Base-by-base conservation (phyloP, 2,797 vertebrate genomes). In the Cynodonichthys magdalenae region DNA sequence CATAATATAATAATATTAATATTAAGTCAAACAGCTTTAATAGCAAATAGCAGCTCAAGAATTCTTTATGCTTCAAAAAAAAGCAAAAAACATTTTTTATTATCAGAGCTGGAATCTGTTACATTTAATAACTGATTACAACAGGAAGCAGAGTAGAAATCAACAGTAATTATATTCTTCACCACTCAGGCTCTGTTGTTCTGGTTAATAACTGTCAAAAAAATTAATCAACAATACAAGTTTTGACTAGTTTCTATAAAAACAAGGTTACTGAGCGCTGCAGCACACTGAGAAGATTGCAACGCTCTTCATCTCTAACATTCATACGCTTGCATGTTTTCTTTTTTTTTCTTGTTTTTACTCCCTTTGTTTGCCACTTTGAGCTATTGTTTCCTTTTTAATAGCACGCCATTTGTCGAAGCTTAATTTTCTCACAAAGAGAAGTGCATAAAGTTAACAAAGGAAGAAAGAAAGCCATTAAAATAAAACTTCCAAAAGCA, bases 351-450 rank as follows among this genome's bases (percentile, higher is more conserved):
- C 11, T 11, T 3, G 3, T 31, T 31, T 66, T 0, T 48, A 20
- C 15, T 15, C 45, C 53, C 53, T 75, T 89, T 89, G 76, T 84
- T 91, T 86, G 66, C 71, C 74, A 84, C 73, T 85, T 84, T 82
- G 69, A 80, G 78, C 74, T 72, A 88, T 91, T 92, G 84, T 91
- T 87, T 71, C 69, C 69, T 56, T 79, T 90, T 89, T 76, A 77
- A 68, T 85, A 74, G 74, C 63, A 72, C 79, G 77, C 71, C 66
- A 82, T 90, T 90, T 75, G 71, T 77, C 87, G 87, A 66, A 69
- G 63, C 74, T 78, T 75, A 63, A 74, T 82, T 90, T 80, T 79
- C 72, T 71, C 78, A 75, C 62, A 75, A 71, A 66, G 46, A 60
- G 56, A 64, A 62, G 62, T 77, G 80, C 46, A 20, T 64, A 71